Conservation (phyloP, 2,113 vertebrate species). For the Cariama cristata region DNA sequence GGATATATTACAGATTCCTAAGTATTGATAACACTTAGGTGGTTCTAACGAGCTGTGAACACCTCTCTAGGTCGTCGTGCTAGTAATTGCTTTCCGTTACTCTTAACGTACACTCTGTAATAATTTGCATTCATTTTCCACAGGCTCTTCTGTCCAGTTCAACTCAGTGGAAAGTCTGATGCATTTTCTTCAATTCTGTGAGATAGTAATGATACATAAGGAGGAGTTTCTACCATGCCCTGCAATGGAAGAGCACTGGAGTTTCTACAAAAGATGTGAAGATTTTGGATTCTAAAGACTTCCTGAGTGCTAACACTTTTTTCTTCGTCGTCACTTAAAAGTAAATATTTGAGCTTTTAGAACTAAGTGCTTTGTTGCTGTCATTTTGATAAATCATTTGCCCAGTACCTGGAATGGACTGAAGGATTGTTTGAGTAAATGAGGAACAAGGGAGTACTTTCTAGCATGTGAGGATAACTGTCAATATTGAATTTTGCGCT, state of each 20-base stretch:
- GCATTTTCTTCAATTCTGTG: slow-evolving; percentile 75
- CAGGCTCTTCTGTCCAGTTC: slow-evolving; percentile 67
- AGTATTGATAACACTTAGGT: not conserved
- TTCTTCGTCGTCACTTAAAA: not conserved
- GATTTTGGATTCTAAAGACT: slow-evolving; percentile 60
- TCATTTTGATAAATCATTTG: not conserved
- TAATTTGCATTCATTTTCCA: slow-evolving; percentile 38
- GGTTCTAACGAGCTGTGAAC: not conserved
- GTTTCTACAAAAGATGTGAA: slow-evolving; percentile 62
- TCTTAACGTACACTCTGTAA: not conserved
- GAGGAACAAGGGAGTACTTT: not conserved
- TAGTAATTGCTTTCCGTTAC: not conserved
- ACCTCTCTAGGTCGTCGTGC: not conserved
- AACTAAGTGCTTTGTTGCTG: not conserved
- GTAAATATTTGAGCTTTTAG: not conserved
- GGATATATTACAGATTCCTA: not conserved
- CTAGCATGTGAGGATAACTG: not conserved
- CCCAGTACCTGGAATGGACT: not conserved
- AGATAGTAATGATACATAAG: slow-evolving; percentile 71
- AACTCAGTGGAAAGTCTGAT: slow-evolving; percentile 11
- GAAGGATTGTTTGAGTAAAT: not conserved
- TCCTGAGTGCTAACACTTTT: not conserved
- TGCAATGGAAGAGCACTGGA: slow-evolving; percentile 84
- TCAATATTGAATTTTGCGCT: not conserved
- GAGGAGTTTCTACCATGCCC: slow-evolving; percentile 84